phyloP scores from a whole-genome alignment of 1,140 invertebrate genomes.

The Pseudoatta argentina region DNA sequence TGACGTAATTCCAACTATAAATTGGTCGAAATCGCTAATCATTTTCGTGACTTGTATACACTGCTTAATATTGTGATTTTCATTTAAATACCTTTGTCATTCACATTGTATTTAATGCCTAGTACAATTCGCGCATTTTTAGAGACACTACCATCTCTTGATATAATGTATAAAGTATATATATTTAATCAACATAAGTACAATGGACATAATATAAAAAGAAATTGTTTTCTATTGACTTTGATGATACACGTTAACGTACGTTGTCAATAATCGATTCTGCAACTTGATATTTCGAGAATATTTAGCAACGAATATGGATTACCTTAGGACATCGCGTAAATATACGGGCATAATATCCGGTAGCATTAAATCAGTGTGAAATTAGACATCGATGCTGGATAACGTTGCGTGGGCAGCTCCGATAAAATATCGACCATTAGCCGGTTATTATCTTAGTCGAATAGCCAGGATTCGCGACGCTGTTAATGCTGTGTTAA shows the following conservation, averaged over 20 bases:
- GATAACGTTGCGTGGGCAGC: slow-evolving; percentile 43
- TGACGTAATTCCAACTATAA: slow-evolving; percentile 6
- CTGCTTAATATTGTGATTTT: neutral
- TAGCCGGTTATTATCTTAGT: slow-evolving; percentile 54
- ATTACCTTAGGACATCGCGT: neutral
- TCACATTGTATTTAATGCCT: too few relatives aligned
- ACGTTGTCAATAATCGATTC: neutral
- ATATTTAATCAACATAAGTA: neutral
- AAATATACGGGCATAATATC: slow-evolving; percentile 49
- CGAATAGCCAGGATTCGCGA: slow-evolving; percentile 15
- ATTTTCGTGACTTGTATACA: neutral
- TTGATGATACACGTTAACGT: neutral
- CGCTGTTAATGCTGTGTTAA: slow-evolving; percentile 38
- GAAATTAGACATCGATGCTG: slow-evolving; percentile 60
- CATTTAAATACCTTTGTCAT: neutral
- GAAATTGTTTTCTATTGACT: neutral
- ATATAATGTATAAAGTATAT: too few relatives aligned
- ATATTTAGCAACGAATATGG: slow-evolving; percentile 13
- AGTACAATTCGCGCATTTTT: too few relatives aligned
- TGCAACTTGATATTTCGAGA: neutral
- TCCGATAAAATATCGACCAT: slow-evolving; percentile 61
- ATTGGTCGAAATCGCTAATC: slow-evolving; percentile 20
- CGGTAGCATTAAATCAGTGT: slow-evolving; percentile 47
- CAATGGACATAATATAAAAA: neutral
- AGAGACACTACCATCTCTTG: too few relatives aligned